phyloP scores from a whole-genome alignment of 2,113 vertebrate species.

The Henicopernis longicauda region DNA sequence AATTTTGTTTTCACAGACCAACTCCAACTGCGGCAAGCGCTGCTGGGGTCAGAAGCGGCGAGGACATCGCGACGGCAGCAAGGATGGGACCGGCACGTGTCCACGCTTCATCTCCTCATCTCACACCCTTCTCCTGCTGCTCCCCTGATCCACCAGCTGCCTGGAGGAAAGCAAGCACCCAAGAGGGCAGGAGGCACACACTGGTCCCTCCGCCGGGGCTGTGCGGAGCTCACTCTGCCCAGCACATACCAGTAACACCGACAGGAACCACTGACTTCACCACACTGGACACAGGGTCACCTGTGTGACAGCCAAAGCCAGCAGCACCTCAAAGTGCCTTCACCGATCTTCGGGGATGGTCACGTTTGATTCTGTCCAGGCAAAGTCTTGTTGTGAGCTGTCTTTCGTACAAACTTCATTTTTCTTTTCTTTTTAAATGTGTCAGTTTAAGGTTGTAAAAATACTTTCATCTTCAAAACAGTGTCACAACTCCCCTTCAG shows the following conservation, averaged over 20 bases:
- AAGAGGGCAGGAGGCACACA: not conserved
- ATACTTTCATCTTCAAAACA: slow-evolving; percentile 53
- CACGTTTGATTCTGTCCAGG: fast-evolving
- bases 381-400: not conserved
- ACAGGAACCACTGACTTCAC: not conserved
- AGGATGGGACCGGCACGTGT: not conserved
- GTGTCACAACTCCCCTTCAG: slow-evolving; percentile 55
- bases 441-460: slow-evolving; percentile 48
- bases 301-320: not conserved
- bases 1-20: not conserved
- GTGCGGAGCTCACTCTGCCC: not conserved
- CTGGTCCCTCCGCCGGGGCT: fast-evolving
- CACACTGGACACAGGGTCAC: fast-evolving
- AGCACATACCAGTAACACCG: not conserved
- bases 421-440: not conserved
- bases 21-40: fast-evolving
- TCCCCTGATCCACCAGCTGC: not conserved
- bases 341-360: fast-evolving
- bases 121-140: not conserved
- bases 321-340: not conserved
- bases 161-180: not conserved
- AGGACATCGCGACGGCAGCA: not conserved
- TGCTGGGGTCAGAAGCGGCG: not conserved
- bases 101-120: not conserved
- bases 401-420: not conserved